Conservation (phyloP, 2,113 vertebrate genomes). For the Peromyscus polionotus region DNA sequence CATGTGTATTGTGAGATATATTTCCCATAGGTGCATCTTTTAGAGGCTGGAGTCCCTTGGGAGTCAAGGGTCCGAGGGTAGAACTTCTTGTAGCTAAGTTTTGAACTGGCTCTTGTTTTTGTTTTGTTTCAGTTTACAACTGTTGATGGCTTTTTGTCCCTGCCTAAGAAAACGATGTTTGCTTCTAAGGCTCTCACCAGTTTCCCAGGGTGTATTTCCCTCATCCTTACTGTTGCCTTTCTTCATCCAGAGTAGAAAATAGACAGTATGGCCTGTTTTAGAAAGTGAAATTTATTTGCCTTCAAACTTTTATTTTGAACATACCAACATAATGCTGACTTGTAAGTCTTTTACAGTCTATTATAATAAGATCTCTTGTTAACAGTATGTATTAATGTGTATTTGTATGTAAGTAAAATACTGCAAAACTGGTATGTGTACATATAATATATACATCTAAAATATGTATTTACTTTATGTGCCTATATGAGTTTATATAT, state of each 20-base stretch:
- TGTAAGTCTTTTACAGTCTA: slow-evolving; percentile 50
- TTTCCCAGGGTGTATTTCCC: neutral
- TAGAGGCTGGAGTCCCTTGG: neutral
- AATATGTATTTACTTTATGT: neutral
- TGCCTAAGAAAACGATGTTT: slow-evolving; percentile 52
- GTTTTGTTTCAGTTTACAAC: slow-evolving; percentile 44
- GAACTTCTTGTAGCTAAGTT: slow-evolving; percentile 23
- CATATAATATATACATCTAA: neutral
- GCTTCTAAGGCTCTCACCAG: neutral
- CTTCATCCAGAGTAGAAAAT: slow-evolving; percentile 42
- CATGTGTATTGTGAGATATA: neutral
- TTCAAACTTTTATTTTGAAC: slow-evolving; percentile 52
- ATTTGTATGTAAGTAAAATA: slow-evolving; percentile 55
- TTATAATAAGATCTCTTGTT: slow-evolving; percentile 47
- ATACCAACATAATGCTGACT: neutral
- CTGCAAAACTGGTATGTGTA: neutral
- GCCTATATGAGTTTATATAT: neutral
- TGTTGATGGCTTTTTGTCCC: neutral
- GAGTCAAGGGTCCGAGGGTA: neutral
- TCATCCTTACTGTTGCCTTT: slow-evolving; percentile 22
- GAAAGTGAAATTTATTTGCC: slow-evolving; percentile 48
- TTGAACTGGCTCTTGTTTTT: slow-evolving; percentile 53
- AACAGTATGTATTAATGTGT: slow-evolving; percentile 27
- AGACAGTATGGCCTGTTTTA: slow-evolving; percentile 32
- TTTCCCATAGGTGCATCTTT: neutral